Evolutionary conservation across 2,113 vertebrate species (phyloP), one percentile per base, ranked within the genome.

Genomic region (Etheostoma spectabile): DNA sequence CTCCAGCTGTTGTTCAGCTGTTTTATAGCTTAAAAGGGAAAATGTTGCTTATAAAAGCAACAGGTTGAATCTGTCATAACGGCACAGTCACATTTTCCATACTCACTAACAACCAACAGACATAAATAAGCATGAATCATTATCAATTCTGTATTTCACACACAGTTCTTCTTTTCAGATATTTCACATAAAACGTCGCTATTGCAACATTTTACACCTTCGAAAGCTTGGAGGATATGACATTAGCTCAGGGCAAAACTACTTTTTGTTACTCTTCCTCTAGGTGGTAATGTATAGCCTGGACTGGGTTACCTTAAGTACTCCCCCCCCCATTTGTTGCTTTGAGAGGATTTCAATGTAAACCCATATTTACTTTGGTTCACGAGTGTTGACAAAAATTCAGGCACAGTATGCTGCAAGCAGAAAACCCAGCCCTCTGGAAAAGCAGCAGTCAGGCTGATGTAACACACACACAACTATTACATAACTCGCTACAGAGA

Each of bases 401-500:
- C 12, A 69, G 55, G 53, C 48, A n/a, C 7, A 19, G 19, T 13
- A 22, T 14, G 48, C 46, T 24, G 46, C 49, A 46, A 65, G 68
- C 59, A 67, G 72, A 75, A 74, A 86, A 83, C 53, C 59, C 73
- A 63, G 35, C 74, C 69, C 53, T 75, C 49, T 60, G 78, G 77
- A 78, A 82, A 71, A 86, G 74, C 79, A 66, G 71, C 55, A 76
- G 84, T 33, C 22, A 4, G 79, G 80, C 85, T 90, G 86, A 91
- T 90, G 88, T 60, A 92, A 92, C 89, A 82, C 67, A 24, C 52
- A 63, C 70, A 78, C 33, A 62, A 27, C 65, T 70, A 57, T 91
- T 91, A 76, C 69, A 63, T 88, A 89, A 91, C n/a, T 11, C 35
- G 33, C 56, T 49, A 61, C 16, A 66, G 61, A 49, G 48, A 62